Evolutionary conservation across 2,797 vertebrate species (phyloP), one percentile per base, ranked within the genome.

Genomic region (Arnoldichthys spilopterus): DNA sequence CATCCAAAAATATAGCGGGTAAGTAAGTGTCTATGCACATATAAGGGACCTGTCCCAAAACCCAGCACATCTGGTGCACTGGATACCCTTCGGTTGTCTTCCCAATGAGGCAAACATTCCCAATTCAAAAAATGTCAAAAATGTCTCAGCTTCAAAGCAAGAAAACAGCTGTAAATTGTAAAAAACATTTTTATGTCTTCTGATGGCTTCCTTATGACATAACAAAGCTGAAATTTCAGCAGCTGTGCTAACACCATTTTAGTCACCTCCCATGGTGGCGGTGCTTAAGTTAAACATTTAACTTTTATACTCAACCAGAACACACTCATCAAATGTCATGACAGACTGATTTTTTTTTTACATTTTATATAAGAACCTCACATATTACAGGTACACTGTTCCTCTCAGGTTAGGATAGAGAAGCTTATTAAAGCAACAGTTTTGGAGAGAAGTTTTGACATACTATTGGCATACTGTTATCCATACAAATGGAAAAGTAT

Each of bases 211-310:
- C 32, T 53, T 40, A 51, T 34, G 43, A 47, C 40, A 68, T 5
- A 63, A 63, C 62, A 54, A 73, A 73, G 47, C 2, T 54, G 16
- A 40, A 37, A 34, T 54, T 12, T 32, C 30, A 37, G 24, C 76
- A 78, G 56, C 76, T 78, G 76, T 71, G 30, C 54, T 72, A 58
- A 59, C 68, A 71, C 12, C 51, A 66, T 30, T 45, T 59, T 30
- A 43, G 20, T 20, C 0, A 20, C n/a, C 2, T 70, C 54, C 54
- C n/a, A 40, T 26, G n/a, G n/a, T 72, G 11, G 18, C 22, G n/a
- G n/a, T n/a, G n/a, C n/a, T n/a, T n/a, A n/a, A n/a, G n/a, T n/a
- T n/a, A n/a, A n/a, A n/a, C n/a, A n/a, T n/a, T n/a, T n/a, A 6
- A 6, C 37, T 45, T 67, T 1, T 45, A 5, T 45, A 45, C 12